Base-by-base conservation (phyloP, 2,888 invertebrate species). In the Lacanobia wlatinum region DNA sequence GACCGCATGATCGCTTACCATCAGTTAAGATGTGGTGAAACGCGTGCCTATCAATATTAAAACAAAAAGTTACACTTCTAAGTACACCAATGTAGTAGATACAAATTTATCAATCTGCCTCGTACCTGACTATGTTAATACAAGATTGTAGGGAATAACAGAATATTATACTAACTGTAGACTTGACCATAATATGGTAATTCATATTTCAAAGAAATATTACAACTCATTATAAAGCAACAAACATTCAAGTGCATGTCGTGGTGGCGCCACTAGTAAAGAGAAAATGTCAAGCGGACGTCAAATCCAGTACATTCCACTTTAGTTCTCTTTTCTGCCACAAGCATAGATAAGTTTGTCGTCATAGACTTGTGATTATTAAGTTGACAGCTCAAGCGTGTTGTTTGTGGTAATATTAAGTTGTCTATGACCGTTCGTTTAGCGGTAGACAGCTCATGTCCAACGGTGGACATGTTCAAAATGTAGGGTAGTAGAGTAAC, bases 381-480 rank as follows among this genome's bases (percentile, higher is more conserved):
- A 34, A 71, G 18, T 71, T 55, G 72, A 70, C 72, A 48, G 70
- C 72, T 56, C 14, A 23, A 48, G 46, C 55, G n/a, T 38, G 72
- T 70, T 43, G 72, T 56, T 16, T 46, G 55, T 46, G 55, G 71
- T 46, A 46, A 56, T 60, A 48, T 48, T 16, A 71, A 18, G 46
- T 72, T 70, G 72, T 70, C 38, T 55, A 16, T 48, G 55, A 55
- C 72, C 53, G 70, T 71, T 71, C n/a, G 46, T 46, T 46, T 55
- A 55, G 53, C 70, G 55, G 70, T 55, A 43, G 10, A n/a, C 7
- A 12, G 18, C 43, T n/a, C 12, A 46, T 70, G 34, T 70, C 18
- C 34, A 71, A 38, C 55, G n/a, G 55, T 46, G 43, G 14, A n/a
- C 18, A 18, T 43, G 52, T 18, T 70, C 53, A 52, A 52, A 70